Percentiles rank a stretch among this genome's conserved stretches.
phyloP scores from a whole-genome alignment of 2,888 invertebrate species.

The Diaprepes abbreviatus region DNA sequence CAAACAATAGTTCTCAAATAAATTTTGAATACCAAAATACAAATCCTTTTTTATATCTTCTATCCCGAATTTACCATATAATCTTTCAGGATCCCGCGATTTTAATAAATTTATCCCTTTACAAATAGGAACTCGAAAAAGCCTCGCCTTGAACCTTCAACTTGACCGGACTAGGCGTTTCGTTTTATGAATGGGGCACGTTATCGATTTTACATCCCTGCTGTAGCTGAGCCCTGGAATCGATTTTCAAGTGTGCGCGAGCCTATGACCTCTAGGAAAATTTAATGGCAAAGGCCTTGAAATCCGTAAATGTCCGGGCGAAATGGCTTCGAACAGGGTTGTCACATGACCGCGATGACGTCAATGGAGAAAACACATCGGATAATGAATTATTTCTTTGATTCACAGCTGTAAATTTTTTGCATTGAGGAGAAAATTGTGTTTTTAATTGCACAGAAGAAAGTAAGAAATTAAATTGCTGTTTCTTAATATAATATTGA shows the following conservation, averaged over 20 bases:
- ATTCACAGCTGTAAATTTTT: not conserved
- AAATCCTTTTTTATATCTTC: too few relatives aligned
- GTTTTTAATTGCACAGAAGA: too few relatives aligned
- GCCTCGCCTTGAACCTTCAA: not conserved
- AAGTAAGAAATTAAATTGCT: too few relatives aligned
- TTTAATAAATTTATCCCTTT: too few relatives aligned
- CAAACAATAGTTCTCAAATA: too few relatives aligned
- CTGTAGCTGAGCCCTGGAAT: constrained; percentile 13
- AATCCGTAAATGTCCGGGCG: constrained; percentile 22
- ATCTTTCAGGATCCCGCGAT: too few relatives aligned
- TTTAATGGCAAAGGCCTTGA: constrained; percentile 44
- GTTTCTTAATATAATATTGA: too few relatives aligned
- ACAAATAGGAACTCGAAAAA: too few relatives aligned
- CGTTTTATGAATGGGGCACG: not conserved
- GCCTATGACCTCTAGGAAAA: constrained; percentile 41
- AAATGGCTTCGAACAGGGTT: constrained; percentile 6
- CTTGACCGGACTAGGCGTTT: not conserved
- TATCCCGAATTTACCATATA: too few relatives aligned
- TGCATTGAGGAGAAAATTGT: too few relatives aligned
- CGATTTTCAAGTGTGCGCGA: constrained; percentile 38
- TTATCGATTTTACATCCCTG: constrained; percentile 3
- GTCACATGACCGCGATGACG: constrained; percentile 17
- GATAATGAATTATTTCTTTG: not conserved
- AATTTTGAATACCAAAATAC: too few relatives aligned
- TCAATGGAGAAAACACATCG: constrained; percentile 1